A percentile compares a stretch with the other conserved stretches of the same genome.
These are phyloP conservation scores for Poecilus cupreus DNA, from an alignment of 2,888 invertebrate genomes.

Conservation along the genomic window DNA sequence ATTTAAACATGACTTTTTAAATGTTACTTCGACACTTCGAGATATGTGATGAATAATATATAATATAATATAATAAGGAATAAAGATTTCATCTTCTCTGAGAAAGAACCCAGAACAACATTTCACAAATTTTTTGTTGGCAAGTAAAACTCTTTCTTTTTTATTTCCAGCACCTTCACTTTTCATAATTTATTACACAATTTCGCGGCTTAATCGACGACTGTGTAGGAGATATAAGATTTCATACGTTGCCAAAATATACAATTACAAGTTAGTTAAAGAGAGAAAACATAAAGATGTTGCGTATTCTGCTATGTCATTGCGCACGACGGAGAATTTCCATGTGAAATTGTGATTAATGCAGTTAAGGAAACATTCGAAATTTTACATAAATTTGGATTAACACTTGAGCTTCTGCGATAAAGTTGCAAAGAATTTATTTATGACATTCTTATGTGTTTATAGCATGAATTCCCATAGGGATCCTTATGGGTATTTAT, in stretches of 20 bases:
- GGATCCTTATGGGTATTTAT: too few relatives aligned
- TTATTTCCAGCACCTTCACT: slow-evolving; percentile 47
- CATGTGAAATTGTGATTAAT: slow-evolving; percentile 4
- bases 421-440: neutral
- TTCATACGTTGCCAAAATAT: slow-evolving; percentile 40
- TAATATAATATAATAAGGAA: neutral
- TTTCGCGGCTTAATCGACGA: slow-evolving; percentile 39
- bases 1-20: too few relatives aligned
- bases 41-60: neutral
- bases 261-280: slow-evolving; percentile 16
- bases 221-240: slow-evolving; percentile 43
- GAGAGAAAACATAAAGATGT: neutral
- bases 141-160: slow-evolving; percentile 36
- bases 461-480: too few relatives aligned
- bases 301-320: slow-evolving; percentile 10
- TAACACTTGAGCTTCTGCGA: slow-evolving; percentile 9
- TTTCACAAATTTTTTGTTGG: slow-evolving; percentile 37
- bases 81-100: neutral
- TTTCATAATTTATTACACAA: slow-evolving; percentile 51
- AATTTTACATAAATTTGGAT: slow-evolving; percentile 26
- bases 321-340: neutral
- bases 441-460: neutral
- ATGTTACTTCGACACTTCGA: too few relatives aligned
- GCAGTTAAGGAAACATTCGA: neutral
- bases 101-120: neutral